phyloP scores from a whole-genome alignment of 2,888 invertebrate genomes.

The Cryptophagus acutangulus region DNA sequence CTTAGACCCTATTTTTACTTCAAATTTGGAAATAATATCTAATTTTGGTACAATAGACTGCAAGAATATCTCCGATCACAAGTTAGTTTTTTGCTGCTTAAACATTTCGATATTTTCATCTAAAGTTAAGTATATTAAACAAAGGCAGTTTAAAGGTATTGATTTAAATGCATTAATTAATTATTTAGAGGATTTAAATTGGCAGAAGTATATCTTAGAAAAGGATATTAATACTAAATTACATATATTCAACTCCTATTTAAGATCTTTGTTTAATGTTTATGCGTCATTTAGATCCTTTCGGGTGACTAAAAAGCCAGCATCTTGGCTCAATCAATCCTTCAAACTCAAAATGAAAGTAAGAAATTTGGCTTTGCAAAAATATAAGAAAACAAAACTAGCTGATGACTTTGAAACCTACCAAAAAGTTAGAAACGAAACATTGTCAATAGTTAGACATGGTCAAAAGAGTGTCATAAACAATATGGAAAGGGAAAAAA shows the following conservation, averaged over 20 bases:
- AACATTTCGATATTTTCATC: not conserved
- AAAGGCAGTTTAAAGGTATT: not conserved
- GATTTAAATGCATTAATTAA: not conserved
- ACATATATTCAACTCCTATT: not conserved
- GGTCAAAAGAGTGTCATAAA: not conserved
- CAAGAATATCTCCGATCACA: conserved; percentile 1
- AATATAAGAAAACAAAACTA: not conserved
- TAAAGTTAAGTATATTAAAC: not conserved
- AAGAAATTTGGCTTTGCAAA: not conserved
- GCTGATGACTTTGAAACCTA: not conserved
- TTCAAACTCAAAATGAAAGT: not conserved
- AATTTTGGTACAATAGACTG: not conserved
- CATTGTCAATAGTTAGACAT: not conserved
- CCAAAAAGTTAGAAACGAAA: not conserved
- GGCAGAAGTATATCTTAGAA: not conserved
- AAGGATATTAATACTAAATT: not conserved
- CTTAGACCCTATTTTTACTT: conserved; percentile 1
- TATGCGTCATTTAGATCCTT: not conserved
- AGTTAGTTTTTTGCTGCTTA: not conserved
- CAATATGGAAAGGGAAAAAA: not conserved
- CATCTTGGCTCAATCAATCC: not conserved
- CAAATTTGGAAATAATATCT: not conserved
- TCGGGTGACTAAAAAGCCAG: not conserved
- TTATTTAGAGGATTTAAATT: not conserved
- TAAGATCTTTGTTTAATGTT: not conserved